These are phyloP conservation scores for Steinernema feltiae DNA, from an alignment of 1,140 invertebrate species.

Conservation along the genomic window DNA sequence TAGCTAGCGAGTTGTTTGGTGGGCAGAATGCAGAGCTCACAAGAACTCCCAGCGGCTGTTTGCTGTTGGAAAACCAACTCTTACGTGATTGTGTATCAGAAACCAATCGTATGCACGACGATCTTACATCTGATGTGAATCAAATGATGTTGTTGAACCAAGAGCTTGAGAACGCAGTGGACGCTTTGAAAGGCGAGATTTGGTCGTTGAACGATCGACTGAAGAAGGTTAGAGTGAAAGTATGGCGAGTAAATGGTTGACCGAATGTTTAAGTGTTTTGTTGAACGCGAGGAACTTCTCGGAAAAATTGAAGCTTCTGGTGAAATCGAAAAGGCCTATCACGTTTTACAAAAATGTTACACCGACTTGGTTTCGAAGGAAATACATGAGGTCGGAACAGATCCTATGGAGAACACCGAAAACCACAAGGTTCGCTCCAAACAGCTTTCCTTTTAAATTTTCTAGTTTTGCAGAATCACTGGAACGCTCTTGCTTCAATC, in stretches of 20 bases:
- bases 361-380: background rate
- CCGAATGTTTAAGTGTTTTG: background rate
- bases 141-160: slow-evolving; percentile 21
- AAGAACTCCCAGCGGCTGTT: background rate
- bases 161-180: slow-evolving; percentile 33
- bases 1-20: background rate
- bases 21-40: background rate
- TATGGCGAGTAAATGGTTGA: background rate
- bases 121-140: background rate
- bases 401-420: background rate
- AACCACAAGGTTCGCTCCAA: background rate
- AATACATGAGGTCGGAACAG: background rate
- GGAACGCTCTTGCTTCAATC: background rate
- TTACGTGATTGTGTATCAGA: background rate
- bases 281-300: background rate
- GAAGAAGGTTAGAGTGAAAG: slow-evolving; percentile 20
- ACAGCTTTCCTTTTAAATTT: too few relatives aligned
- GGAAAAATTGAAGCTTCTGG: background rate
- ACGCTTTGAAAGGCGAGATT: slow-evolving; percentile 34
- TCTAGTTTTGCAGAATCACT: background rate
- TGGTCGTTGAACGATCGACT: slow-evolving; percentile 34
- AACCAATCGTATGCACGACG: background rate
- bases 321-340: background rate
- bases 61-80: background rate
- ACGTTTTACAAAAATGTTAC: background rate